Conservation (phyloP, 37 sponge, comb jelly and placozoan genomes). For the Ianthella basta region DNA sequence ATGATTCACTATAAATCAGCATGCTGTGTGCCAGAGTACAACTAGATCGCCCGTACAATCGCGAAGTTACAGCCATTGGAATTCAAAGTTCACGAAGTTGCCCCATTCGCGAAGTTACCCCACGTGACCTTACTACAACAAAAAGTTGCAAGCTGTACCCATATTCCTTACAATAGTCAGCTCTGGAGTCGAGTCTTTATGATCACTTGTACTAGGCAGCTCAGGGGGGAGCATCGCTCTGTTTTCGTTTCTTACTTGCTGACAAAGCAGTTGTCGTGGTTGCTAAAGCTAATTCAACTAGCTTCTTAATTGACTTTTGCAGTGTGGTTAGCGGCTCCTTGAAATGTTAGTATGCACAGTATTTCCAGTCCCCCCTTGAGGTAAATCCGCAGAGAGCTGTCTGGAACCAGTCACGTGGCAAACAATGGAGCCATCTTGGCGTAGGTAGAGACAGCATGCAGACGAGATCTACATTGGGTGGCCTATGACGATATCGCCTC, state of each 20-base stretch:
- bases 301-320: slow-evolving; percentile 19
- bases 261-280: slow-evolving; percentile 14
- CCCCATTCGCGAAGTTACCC: not conserved
- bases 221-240: slow-evolving; percentile 11
- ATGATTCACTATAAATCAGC: too few relatives aligned
- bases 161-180: slow-evolving; percentile 15
- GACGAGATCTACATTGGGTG: slow-evolving; percentile 31
- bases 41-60: too few relatives aligned
- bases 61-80: too few relatives aligned
- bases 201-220: slow-evolving; percentile 22
- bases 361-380: slow-evolving; percentile 34
- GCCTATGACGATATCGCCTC: slow-evolving; percentile 23
- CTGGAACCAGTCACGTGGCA: too few relatives aligned
- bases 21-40: too few relatives aligned
- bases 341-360: slow-evolving; percentile 33
- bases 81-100: not conserved
- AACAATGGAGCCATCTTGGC: slow-evolving; percentile 20
- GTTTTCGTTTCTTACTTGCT: slow-evolving; percentile 6
- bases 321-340: not conserved
- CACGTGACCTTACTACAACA: slow-evolving; percentile 4
- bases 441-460: slow-evolving; percentile 31
- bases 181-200: slow-evolving; percentile 19
- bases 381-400: too few relatives aligned
- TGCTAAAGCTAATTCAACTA: slow-evolving; percentile 4
- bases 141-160: slow-evolving; percentile 13